Evolutionary conservation across 1,140 invertebrate species (phyloP).

Genomic region (Drosophila baimaii): DNA sequence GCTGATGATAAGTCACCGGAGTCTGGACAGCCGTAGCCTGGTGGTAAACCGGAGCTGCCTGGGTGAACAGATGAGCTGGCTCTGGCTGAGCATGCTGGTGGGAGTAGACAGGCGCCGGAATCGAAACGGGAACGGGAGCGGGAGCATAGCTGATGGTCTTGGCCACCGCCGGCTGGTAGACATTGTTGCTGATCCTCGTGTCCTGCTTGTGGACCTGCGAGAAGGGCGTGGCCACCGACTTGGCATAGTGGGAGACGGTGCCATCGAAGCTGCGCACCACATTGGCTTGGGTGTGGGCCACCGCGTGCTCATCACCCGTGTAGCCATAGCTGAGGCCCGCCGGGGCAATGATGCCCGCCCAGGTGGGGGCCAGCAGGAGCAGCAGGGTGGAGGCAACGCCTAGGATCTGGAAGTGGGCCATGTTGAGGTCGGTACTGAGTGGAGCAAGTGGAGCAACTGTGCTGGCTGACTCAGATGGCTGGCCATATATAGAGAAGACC

Average conservation of each 20-base stretch:
- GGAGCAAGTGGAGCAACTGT: conserved; percentile 56
- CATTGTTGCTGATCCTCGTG: conserved; percentile 87
- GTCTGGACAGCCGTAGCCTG: conserved; percentile 20
- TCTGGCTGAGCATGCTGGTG: conserved; percentile 16
- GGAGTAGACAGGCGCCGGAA: conserved; percentile 54
- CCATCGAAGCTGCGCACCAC: conserved; percentile 86
- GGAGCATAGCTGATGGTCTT: conserved; percentile 80
- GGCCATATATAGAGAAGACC: conserved; percentile 62
- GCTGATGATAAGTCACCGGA: conserved; percentile 40
- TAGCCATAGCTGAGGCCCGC: conserved; percentile 69
- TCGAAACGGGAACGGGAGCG: conserved; percentile 41
- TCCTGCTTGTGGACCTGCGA: conserved; percentile 87
- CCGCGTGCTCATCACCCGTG: conserved; percentile 83
- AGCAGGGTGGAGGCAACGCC: conserved; percentile 81
- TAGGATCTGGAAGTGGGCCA: conserved; percentile 67
- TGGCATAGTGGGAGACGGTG: conserved; percentile 87
- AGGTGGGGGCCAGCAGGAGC: conserved; percentile 67
- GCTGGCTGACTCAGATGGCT: conserved; percentile 8
- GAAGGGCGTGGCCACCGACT: conserved; percentile 87
- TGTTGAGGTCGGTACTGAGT: conserved; percentile 43
- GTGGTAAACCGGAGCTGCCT: conserved; percentile 42
- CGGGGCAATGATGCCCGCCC: conserved; percentile 80
- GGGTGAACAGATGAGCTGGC: conserved; percentile 30
- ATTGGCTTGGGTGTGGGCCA: conserved; percentile 86
- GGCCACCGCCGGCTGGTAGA: conserved; percentile 82